phyloP scores from a whole-genome alignment of 2,888 invertebrate species.

The Nasonia oneida region DNA sequence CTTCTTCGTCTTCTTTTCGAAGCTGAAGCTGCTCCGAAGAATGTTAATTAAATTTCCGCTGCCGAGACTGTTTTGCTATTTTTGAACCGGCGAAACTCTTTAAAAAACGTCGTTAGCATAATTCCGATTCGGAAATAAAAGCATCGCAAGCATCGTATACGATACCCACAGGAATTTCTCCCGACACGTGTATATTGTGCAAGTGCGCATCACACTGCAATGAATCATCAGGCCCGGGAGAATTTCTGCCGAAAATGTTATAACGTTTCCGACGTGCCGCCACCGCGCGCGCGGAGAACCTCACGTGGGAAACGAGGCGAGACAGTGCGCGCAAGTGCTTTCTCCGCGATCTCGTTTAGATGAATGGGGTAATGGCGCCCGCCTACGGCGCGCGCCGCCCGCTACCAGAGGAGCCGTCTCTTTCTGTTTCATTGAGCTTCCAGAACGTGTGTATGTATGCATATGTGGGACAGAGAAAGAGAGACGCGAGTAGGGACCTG shows the following conservation, averaged over 20 bases:
- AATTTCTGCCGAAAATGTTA: constrained; percentile 41
- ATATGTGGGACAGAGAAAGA: constrained; percentile 40
- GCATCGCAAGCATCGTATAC: neutral
- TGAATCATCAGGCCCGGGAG: constrained; percentile 30
- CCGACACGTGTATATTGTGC: neutral
- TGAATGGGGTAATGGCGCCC: constrained; percentile 69
- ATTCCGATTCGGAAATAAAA: neutral
- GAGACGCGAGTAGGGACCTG: constrained; percentile 12
- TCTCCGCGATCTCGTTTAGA: constrained; percentile 67
- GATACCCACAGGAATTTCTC: neutral
- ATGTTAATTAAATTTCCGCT: constrained; percentile 7
- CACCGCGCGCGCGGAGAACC: neutral
- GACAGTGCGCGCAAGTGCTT: neutral
- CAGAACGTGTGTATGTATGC: neutral
- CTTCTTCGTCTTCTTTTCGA: constrained; percentile 4
- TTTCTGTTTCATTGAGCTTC: constrained; percentile 57
- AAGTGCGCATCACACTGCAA: constrained; percentile 11
- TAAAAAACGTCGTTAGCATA: neutral
- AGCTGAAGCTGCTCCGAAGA: neutral
- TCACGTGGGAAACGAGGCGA: constrained; percentile 19
- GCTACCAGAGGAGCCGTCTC: constrained; percentile 1
- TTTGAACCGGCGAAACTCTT: neutral
- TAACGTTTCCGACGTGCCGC: constrained; percentile 22
- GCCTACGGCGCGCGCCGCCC: constrained; percentile 45
- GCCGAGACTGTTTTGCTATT: neutral